phyloP scores from a whole-genome alignment of 2,888 invertebrate genomes.

The Hyposoter dolosus region DNA sequence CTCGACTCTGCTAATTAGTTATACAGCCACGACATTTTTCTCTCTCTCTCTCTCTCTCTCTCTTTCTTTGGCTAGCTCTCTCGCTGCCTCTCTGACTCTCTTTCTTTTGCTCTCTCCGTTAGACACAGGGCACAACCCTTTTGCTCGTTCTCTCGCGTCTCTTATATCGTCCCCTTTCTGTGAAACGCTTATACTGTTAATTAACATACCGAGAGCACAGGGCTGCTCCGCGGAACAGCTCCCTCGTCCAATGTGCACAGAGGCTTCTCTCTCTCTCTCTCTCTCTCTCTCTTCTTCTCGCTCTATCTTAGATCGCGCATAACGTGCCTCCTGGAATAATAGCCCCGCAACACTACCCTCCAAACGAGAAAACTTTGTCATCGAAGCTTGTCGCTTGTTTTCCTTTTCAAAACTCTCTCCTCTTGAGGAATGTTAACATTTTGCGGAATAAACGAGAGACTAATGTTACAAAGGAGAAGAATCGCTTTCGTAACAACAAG shows the following conservation, averaged over 20 bases:
- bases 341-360: conserved; percentile 26
- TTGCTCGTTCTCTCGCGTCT: conserved; percentile 66
- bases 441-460: conserved; percentile 42
- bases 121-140: conserved; percentile 62
- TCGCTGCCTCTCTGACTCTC: conserved; percentile 5
- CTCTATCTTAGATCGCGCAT: conserved; percentile 67
- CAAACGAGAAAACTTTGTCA: conserved; percentile 59
- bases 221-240: conserved; percentile 47
- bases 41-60: conserved; percentile 1
- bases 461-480: neutral
- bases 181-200: conserved; percentile 83
- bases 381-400: conserved; percentile 44
- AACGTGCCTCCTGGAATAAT: conserved; percentile 63
- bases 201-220: conserved; percentile 81
- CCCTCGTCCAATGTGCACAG: conserved; percentile 27
- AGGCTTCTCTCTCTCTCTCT: conserved; percentile 6
- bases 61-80: neutral
- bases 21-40: conserved; percentile 74
- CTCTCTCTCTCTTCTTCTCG: conserved; percentile 25
- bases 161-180: conserved; percentile 71
- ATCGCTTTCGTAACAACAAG: conserved; percentile 5
- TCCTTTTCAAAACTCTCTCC: conserved; percentile 21
- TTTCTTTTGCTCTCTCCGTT: neutral
- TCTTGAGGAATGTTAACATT: conserved; percentile 26
- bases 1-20: conserved; percentile 81